Evolutionary conservation across 2,797 vertebrate genomes (phyloP), one percentile per base, ranked within the genome.

Genomic region (Brachymystax lenok): DNA sequence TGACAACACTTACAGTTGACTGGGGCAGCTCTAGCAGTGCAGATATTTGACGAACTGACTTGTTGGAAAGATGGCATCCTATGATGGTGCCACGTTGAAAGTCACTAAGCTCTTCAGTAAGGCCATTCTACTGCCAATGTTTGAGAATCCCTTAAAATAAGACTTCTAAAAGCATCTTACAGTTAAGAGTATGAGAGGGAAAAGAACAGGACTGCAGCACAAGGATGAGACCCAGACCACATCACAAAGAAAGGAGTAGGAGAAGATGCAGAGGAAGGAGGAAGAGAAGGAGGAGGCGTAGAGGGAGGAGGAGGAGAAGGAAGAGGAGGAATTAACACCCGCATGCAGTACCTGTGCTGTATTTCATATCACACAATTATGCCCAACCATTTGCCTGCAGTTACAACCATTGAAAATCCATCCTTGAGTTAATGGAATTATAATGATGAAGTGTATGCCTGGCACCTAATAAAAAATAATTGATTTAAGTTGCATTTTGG

Each of bases 381-480:
- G 87, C 84, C 86, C 77, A 83, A 84, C 84, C 81, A 84, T 91
- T 92, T 87, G 90, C 92, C 91, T 81, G 89, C 83, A 91, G 92
- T 90, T 92, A 91, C 87, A 91, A 88, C 90, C 92, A 91, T 91
- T 92, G 90, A 92, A 94, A 95, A 94, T 93, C 92, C 85, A 93
- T 92, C 78, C 78, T 80, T 80, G 86, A 63, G 81, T 91, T 93
- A 93, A 95, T 93, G 89, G 91, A 95, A 93, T 94, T 93, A 93
- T 94, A 94, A 95, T 93, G 91, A 94, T 92, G 90, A 85, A 91
- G 88, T 91, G 88, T 91, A 90, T 80, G 82, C 86, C 21, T 84
- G 83, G 89, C 89, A 92, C 91, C 90, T 90, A 91, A 94, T 94
- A 91, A 93, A 94, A 94, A 84, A 80, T 79, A 91, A 95, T 94